phyloP scores from a whole-genome alignment of 2,797 vertebrate species.

The Urosaurus nigricauda region DNA sequence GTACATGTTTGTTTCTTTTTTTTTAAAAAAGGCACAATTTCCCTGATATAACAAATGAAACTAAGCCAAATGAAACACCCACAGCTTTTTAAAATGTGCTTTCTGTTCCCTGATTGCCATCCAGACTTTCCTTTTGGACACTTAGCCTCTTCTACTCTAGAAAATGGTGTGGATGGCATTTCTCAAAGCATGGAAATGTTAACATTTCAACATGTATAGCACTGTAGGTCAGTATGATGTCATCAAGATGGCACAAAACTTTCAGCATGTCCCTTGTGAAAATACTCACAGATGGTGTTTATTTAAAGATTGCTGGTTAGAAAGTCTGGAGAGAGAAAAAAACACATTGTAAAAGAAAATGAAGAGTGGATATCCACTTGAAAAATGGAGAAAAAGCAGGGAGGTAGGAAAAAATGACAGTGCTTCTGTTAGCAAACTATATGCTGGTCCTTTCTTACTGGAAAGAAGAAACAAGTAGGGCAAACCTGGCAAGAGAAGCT shows the following conservation, averaged over 20 bases:
- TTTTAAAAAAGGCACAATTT: not conserved
- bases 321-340: not conserved
- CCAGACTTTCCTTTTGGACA: not conserved
- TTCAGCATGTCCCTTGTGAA: slow-evolving; percentile 15
- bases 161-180: slow-evolving; percentile 8
- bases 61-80: too few species aligned
- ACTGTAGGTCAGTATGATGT: slow-evolving; percentile 17
- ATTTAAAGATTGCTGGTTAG: slow-evolving; percentile 7
- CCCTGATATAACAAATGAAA: not conserved
- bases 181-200: not conserved
- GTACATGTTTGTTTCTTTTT: not conserved
- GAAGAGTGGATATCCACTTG: not conserved
- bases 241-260: slow-evolving; percentile 29
- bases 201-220: slow-evolving; percentile 21
- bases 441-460: not conserved
- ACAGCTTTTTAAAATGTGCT: too few species aligned
- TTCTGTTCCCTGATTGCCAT: not conserved
- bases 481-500: not conserved
- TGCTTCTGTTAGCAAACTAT: not conserved
- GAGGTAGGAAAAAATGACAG: slow-evolving; percentile 17
- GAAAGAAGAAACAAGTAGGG: not conserved
- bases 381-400: not conserved
- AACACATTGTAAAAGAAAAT: not conserved
- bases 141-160: not conserved
- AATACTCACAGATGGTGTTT: not conserved